Percentiles rank a stretch among this genome's conserved stretches.
phyloP scores from a whole-genome alignment of 2,888 invertebrate species.

The Eudemis profundana region DNA sequence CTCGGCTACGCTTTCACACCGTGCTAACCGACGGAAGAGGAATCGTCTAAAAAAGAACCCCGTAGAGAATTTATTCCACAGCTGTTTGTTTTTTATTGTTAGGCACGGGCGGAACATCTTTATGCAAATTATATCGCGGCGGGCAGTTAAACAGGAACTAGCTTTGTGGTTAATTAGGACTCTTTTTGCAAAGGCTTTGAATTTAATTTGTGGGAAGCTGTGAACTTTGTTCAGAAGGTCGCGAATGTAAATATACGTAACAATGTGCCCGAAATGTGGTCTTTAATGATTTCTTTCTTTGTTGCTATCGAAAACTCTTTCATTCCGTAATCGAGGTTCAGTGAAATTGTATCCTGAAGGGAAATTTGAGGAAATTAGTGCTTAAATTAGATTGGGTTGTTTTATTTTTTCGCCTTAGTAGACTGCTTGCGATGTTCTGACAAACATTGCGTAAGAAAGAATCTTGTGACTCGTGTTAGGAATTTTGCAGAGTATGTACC shows the following conservation, averaged over 20 bases:
- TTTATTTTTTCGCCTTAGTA: no score
- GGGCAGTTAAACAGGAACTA: slow-evolving; percentile 18
- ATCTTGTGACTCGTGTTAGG: no score
- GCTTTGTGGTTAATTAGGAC: slow-evolving; percentile 15
- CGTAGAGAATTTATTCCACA: slow-evolving; percentile 7
- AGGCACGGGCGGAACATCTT: slow-evolving; percentile 16
- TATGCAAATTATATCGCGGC: slow-evolving; percentile 24
- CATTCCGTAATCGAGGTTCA: not conserved
- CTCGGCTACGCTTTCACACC: not conserved
- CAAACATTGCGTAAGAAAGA: no score
- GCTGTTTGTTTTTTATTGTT: slow-evolving; percentile 22
- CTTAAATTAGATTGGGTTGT: no score
- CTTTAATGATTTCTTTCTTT: not conserved
- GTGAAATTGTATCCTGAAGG: not conserved
- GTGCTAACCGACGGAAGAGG: not conserved
- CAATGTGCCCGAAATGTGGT: not conserved
- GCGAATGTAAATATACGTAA: not conserved
- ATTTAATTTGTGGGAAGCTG: slow-evolving; percentile 22
- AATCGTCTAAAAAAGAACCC: slow-evolving; percentile 4
- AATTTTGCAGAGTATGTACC: no score
- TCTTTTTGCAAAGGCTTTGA: slow-evolving; percentile 17
- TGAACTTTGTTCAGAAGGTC: slow-evolving; percentile 8
- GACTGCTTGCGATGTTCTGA: no score
- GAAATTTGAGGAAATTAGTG: not conserved
- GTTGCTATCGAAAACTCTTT: not conserved